Evolutionary conservation across 2,113 vertebrate genomes (phyloP), one percentile per base, ranked within the genome.

Genomic region (Falco punctatus): DNA sequence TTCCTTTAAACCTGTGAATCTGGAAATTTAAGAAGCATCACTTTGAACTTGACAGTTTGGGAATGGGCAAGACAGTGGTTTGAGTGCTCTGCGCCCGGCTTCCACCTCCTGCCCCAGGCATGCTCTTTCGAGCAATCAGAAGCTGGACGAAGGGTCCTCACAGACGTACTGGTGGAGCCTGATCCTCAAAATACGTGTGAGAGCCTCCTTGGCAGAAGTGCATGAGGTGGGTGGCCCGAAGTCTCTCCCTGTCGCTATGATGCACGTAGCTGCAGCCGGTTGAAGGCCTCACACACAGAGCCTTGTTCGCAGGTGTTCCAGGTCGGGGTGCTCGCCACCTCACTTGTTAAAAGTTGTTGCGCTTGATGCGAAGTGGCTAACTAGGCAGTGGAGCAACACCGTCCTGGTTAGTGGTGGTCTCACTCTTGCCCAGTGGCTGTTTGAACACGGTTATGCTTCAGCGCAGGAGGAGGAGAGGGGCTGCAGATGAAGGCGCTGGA

Each of bases 51-150:
- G 52, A 26, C 40, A 0, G 0, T 40, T 61, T n/a, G 22, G 20
- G 54, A 67, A 66, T 9, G 46, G 28, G 30, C 13, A 38, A 65
- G 57, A 44, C 21, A 0, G 1, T 22, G n/a, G 18, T 64, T 52
- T 0, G 10, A 46, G 33, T 5, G 16, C 33, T 38, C 38, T 40
- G 38, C 0, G 3, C 38, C 23, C 40, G 33, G 19, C 24, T 33
- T 32, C 51, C 15, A 6, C 8, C 22, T 33, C 33, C 33, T 26
- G 19, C n/a, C 21, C 13, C 24, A 19, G 33, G n/a, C 19, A 19
- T 1, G 2, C 14, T 48, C 38, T 33, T 40, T 33, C 0, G 2
- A 52, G 46, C 67, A 13, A 20, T n/a, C 13, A 7, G 72, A 42
- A 64, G n/a, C 49, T 19, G 38, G 24, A 15, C 27, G 20, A 14